Evolutionary conservation across 2,888 invertebrate genomes (phyloP), one percentile per base, ranked within the genome.

Genomic region (Biston stratarius): DNA sequence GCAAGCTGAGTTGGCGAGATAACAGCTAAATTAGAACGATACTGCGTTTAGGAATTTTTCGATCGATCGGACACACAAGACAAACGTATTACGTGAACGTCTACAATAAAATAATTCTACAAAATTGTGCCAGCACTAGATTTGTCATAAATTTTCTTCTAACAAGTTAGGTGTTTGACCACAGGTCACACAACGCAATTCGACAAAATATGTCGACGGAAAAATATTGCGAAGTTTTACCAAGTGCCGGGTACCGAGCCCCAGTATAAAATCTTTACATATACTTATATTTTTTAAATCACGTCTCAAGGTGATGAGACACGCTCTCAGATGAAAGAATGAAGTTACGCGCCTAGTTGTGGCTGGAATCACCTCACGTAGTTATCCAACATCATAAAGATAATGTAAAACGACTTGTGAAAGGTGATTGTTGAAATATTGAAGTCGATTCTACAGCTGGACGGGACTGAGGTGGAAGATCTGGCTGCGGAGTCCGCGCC

Each of bases 391-490:
- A 36, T 36, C 7, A 36, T 7, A n/a, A 36, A 5, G 48, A 57
- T 40, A 12, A 9, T 47, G 24, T 58, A 52, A n/a, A 57, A n/a
- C n/a, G n/a, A 47, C 45, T 58, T 59, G 24, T 60, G 42, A 36
- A 48, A 53, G 36, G 14, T 24, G 64, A 34, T 52, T 44, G 36
- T 55, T 48, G 53, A 53, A 64, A 42, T 38, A 45, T 42, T 40
- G 44, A 36, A 42, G 57, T 38, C 24, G 34, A 57, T 34, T 51
- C 56, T 40, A 24, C 15, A 15, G 9, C 33, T 6, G 36, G 24
- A 64, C 64, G 64, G 59, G 64, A 53, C 64, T 60, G 59, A 53
- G 64, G 42, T 44, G 10, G 53, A 10, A 8, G 12, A 15, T 52
- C 38, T 52, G 5, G 14, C 14, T 11, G 24, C 15, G 15, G 5